These are phyloP conservation scores for Scortum barcoo DNA, from an alignment of 2,113 vertebrate species.

Conservation along the genomic window DNA sequence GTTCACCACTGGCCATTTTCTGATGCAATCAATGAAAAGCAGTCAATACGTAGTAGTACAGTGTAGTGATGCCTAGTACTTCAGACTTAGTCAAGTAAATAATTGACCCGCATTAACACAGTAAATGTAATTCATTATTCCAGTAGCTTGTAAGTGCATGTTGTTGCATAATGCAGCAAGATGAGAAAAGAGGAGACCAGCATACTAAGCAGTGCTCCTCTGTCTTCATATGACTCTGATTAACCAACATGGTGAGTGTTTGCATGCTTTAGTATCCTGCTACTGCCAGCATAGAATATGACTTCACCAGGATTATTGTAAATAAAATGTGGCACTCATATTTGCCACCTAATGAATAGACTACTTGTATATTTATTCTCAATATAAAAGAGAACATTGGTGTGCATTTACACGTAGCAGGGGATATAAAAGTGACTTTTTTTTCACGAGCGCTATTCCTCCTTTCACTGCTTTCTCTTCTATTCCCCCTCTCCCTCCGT, in stretches of 20 bases:
- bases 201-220: slow-evolving; percentile 28
- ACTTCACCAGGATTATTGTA: slow-evolving; percentile 26
- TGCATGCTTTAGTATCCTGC: neutral
- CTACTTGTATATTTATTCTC: slow-evolving; percentile 39
- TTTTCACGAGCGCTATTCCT: slow-evolving; percentile 7
- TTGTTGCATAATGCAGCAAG: slow-evolving; percentile 46
- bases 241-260: neutral
- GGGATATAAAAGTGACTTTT: slow-evolving; percentile 15
- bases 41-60: neutral
- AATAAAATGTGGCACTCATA: slow-evolving; percentile 33
- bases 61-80: neutral
- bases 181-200: slow-evolving; percentile 11
- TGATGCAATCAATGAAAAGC: neutral
- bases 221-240: slow-evolving; percentile 20
- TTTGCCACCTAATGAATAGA: slow-evolving; percentile 46
- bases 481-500: slow-evolving; percentile 11
- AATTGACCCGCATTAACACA: slow-evolving; percentile 49
- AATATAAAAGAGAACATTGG: slow-evolving; percentile 32
- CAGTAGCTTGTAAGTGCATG: slow-evolving; percentile 32
- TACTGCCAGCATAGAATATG: slow-evolving; percentile 14
- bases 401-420: neutral
- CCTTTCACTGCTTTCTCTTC: neutral
- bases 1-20: neutral
- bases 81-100: slow-evolving; percentile 42
- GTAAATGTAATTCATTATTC: slow-evolving; percentile 50